Base-by-base conservation (phyloP, 2,113 vertebrate species). In the Phyllopteryx taeniolatus region DNA sequence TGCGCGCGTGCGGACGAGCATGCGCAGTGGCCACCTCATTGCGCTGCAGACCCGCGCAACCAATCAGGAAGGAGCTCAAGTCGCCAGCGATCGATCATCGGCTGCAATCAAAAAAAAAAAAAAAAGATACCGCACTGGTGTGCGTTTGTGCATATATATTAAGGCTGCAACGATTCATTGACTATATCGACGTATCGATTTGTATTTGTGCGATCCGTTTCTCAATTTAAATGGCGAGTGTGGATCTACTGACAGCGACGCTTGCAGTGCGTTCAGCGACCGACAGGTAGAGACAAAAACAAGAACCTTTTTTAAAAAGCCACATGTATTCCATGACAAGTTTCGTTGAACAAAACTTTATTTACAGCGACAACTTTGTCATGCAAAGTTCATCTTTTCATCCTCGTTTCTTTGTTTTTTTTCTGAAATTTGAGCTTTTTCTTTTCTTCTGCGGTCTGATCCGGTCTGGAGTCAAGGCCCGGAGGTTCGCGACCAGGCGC, bases 11-110 rank as follows among this genome's bases (percentile, higher is more conserved):
- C 65, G 44, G 12, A 43, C 22, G 64, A 47, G 64, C 64, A 66
- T 66, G 64, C 68, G 68, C 68, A 47, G 68, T 69, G 9, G 9
- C 12, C 19, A 19, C 68, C n/a, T 69, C 68, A 43, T 69, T 69
- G 68, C 57, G 53, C 44, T 4, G 64, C 10, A 39, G 17, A 68
- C 8, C 10, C 20, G 19, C 44, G 17, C 67, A 35, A 2, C 19
- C 56, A 59, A 27, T 14, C 12, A 3, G 56, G 22, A 13, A 5
- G 54, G 19, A 53, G 15, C 5, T 57, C 54, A 8, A 14, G 12
- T 20, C 15, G 49, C 17, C 35, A 6, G 35, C 35, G 35, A 39
- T 19, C 19, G 15, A 53, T 53, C 49, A 8, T 15, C 49, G 17
- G 19, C 17, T 53, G 17, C 2, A 19, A 53, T 5, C 27, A 1